These are phyloP conservation scores for Willisornis vidua DNA, from an alignment of 2,113 vertebrate species.

Conservation along the genomic window DNA sequence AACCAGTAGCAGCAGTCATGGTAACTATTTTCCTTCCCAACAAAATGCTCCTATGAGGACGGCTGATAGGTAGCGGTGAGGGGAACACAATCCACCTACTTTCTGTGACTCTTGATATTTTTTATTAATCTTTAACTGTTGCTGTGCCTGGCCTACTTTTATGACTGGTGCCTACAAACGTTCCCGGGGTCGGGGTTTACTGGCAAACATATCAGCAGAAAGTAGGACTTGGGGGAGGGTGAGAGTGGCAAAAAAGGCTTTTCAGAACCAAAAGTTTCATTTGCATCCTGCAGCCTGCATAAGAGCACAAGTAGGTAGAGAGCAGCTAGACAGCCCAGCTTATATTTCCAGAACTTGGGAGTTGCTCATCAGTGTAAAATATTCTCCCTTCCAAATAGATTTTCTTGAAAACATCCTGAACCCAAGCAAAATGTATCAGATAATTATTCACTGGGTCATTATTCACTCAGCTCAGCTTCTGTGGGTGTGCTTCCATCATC, in stretches of 20 bases:
- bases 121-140: background rate
- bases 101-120: background rate
- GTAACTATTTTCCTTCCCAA: background rate
- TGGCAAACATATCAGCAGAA: background rate
- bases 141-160: background rate
- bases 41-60: background rate
- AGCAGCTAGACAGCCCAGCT: background rate
- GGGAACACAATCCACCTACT: background rate
- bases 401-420: background rate
- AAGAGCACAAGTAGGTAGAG: background rate
- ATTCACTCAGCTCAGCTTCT: background rate
- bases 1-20: background rate
- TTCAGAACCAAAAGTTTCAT: background rate
- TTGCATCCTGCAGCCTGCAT: background rate
- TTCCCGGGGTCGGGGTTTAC: slow-evolving; percentile 4
- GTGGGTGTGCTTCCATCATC: background rate
- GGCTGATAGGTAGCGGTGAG: background rate
- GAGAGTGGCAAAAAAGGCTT: background rate
- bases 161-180: background rate
- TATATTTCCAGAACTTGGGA: background rate
- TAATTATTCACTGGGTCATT: background rate
- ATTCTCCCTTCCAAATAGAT: background rate
- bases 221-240: background rate
- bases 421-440: background rate
- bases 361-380: background rate